Percentiles rank a stretch among this genome's conserved stretches.
phyloP scores from a whole-genome alignment of 2,113 vertebrate species.

The Seriola dumerili region DNA sequence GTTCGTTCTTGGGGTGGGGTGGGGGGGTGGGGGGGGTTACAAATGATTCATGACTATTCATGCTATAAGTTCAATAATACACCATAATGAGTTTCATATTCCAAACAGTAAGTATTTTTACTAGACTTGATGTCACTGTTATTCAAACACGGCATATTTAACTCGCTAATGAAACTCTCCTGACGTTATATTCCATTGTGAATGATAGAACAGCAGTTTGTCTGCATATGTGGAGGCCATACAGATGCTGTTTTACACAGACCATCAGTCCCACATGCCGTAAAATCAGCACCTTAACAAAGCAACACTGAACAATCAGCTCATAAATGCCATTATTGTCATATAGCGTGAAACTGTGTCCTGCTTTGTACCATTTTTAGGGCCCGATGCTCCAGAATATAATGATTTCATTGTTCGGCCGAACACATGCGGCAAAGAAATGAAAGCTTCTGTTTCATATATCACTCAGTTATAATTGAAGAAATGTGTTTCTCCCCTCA shows the following conservation, averaged over 20 bases:
- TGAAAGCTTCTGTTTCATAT: constrained; percentile 77
- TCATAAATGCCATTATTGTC: constrained; percentile 60
- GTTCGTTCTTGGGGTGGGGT: not conserved
- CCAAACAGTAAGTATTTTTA: constrained; percentile 16
- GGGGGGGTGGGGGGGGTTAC: not conserved
- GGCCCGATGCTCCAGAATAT: constrained; percentile 50
- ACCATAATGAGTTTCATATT: constrained; percentile 23
- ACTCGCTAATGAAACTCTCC: constrained; percentile 16
- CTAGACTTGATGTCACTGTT: constrained; percentile 17
- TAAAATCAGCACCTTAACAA: constrained; percentile 65
- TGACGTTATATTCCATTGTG: constrained; percentile 1
- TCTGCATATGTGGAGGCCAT: constrained; percentile 25
- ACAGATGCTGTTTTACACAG: constrained; percentile 25
- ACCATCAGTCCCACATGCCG: constrained; percentile 36
- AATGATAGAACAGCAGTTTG: constrained; percentile 17
- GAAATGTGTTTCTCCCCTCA: constrained; percentile 71
- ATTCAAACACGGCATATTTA: constrained; percentile 30
- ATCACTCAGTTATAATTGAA: constrained; percentile 72
- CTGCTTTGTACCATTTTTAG: constrained; percentile 36
- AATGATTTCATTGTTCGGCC: constrained; percentile 76
- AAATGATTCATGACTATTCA: constrained; percentile 13
- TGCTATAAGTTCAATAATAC: constrained; percentile 12
- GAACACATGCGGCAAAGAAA: constrained; percentile 62
- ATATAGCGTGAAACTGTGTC: constrained; percentile 57
- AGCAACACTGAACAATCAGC: constrained; percentile 52